phyloP scores from a whole-genome alignment of 2,888 invertebrate species.

The Lasioglossum calceatum region DNA sequence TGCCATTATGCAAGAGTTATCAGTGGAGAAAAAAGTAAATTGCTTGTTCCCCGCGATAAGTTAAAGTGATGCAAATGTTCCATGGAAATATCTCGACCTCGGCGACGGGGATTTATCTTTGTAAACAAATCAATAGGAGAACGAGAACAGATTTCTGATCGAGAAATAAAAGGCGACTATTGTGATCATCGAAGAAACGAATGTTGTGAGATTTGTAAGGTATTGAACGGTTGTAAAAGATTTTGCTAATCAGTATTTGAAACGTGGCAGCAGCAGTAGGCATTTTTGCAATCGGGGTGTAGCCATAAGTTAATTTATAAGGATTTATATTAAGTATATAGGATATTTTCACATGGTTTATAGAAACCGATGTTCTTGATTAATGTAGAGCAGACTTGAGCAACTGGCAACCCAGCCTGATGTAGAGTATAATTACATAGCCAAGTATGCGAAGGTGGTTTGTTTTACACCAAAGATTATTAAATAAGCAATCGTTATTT shows the following conservation, averaged over 20 bases:
- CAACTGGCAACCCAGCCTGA: too few relatives aligned
- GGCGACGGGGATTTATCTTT: slow-evolving; percentile 10
- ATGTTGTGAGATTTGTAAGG: background rate
- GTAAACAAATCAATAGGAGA: background rate
- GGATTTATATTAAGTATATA: background rate
- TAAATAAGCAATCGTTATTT: slow-evolving; percentile 20
- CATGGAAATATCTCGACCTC: slow-evolving; percentile 13
- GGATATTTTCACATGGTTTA: background rate
- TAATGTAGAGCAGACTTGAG: background rate
- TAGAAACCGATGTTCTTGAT: slow-evolving; percentile 20
- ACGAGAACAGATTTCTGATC: slow-evolving; percentile 1
- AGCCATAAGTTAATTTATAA: slow-evolving; percentile 27
- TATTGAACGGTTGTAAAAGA: background rate
- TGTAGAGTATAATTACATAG: too few relatives aligned
- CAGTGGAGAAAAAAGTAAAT: background rate
- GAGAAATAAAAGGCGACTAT: background rate
- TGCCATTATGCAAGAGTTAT: slow-evolving; percentile 26
- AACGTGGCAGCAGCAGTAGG: background rate
- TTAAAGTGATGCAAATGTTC: slow-evolving; percentile 12
- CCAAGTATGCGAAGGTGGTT: background rate
- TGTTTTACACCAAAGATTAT: slow-evolving; percentile 44
- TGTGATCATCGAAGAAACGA: background rate
- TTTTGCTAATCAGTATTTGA: slow-evolving; percentile 46
- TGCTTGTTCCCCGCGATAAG: slow-evolving; percentile 12
- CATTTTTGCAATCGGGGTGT: slow-evolving; percentile 29